Evolutionary conservation across 2,113 vertebrate species (phyloP).

Genomic region (Sylvietta virens): DNA sequence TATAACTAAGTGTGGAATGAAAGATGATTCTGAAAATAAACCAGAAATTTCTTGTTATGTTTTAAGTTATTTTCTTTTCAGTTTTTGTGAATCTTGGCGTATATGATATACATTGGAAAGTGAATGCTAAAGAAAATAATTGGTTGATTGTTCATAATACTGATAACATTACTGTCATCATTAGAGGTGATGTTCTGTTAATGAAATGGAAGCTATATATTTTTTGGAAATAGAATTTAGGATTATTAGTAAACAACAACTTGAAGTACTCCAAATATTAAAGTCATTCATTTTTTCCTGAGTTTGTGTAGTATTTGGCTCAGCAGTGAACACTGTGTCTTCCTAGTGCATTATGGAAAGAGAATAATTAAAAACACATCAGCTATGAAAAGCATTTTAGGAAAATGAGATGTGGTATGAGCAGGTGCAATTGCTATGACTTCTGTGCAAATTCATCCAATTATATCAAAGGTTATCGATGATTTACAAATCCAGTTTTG

Average conservation of each 20-base stretch:
- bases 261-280: background rate
- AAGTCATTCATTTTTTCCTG: background rate
- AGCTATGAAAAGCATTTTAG: background rate
- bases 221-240: background rate
- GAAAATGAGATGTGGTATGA: background rate
- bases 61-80: background rate
- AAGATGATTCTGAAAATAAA: background rate
- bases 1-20: background rate
- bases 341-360: background rate
- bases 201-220: background rate
- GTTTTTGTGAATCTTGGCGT: background rate
- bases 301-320: background rate
- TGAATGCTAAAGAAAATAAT: background rate
- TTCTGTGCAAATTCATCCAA: background rate
- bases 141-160: background rate
- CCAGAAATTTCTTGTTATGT: background rate
- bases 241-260: background rate
- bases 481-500: background rate
- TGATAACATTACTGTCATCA: background rate
- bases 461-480: background rate
- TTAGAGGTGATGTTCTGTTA: background rate
- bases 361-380: background rate
- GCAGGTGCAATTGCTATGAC: background rate
- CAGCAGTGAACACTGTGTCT: background rate
- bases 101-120: background rate